These are phyloP conservation scores for Stegostoma tigrinum DNA, from an alignment of 2,113 vertebrate species.

Conservation along the genomic window DNA sequence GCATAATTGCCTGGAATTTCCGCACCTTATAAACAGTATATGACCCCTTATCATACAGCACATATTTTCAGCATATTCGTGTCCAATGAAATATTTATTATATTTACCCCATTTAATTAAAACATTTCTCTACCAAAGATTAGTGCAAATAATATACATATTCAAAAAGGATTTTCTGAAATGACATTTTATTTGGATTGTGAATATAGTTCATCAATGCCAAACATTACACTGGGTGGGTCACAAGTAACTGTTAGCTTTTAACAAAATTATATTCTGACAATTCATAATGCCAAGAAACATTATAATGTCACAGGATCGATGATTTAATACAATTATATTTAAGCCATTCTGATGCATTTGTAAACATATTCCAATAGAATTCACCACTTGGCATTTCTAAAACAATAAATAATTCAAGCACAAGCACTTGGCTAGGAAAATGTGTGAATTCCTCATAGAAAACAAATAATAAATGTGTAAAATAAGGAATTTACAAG, in stretches of 20 bases:
- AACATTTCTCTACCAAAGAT: background rate
- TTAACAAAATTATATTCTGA: conserved; percentile 12
- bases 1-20: background rate
- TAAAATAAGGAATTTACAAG: background rate
- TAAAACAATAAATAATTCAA: conserved; percentile 12
- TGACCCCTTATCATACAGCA: background rate
- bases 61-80: background rate
- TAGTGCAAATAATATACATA: background rate
- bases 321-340: background rate
- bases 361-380: conserved; percentile 10
- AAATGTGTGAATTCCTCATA: background rate
- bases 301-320: background rate
- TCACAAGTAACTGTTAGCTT: background rate
- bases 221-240: background rate
- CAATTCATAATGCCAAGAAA: background rate
- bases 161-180: background rate
- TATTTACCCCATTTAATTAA: background rate
- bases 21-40: background rate
- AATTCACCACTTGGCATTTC: conserved; percentile 11
- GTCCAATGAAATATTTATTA: background rate
- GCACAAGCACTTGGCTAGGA: background rate
- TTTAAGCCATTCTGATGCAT: background rate
- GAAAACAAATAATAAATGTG: conserved; percentile 6
- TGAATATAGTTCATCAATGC: background rate
- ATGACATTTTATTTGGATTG: background rate